A percentile compares a stretch with the other conserved stretches of the same genome.
Conservation (phyloP, 2,888 invertebrate genomes). For the Sabellastarte sp. region DNA sequence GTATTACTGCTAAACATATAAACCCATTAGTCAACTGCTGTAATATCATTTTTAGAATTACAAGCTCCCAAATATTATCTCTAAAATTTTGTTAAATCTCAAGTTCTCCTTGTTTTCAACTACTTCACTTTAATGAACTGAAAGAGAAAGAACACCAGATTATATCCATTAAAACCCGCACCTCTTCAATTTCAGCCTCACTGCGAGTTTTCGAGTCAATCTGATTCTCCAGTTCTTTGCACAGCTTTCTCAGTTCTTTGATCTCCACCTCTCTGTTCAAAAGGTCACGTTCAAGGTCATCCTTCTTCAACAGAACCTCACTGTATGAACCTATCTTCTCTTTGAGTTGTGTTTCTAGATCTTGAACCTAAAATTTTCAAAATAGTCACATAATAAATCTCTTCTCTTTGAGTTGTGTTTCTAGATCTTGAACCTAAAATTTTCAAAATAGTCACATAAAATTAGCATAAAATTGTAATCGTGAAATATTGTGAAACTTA, state of each 20-base stretch:
- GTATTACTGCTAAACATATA: too few relatives aligned
- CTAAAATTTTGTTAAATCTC: too few relatives aligned
- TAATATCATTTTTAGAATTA: too few relatives aligned
- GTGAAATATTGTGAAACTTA: too few relatives aligned
- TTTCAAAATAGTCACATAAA: neutral
- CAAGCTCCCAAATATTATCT: too few relatives aligned
- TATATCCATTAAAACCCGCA: too few relatives aligned
- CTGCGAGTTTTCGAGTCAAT: constrained; percentile 69
- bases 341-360: constrained; percentile 69
- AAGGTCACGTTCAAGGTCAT: constrained; percentile 71
- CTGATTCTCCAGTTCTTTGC: constrained; percentile 75
- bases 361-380: constrained; percentile 68
- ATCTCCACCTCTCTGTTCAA: constrained; percentile 77
- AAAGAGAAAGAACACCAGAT: too few relatives aligned
- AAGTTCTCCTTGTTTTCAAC: too few relatives aligned
- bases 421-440: constrained; percentile 74
- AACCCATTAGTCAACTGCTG: too few relatives aligned
- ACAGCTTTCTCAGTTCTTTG: constrained; percentile 73
- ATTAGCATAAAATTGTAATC: too few relatives aligned
- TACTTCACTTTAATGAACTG: too few relatives aligned
- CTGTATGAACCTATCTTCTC: constrained; percentile 44
- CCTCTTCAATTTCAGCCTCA: constrained; percentile 67
- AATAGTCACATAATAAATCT: constrained; percentile 7
- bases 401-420: constrained; percentile 65
- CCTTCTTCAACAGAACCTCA: constrained; percentile 62